Evolutionary conservation across 1,140 invertebrate species (phyloP).

Genomic region (Gonioctena quinquepunctata): DNA sequence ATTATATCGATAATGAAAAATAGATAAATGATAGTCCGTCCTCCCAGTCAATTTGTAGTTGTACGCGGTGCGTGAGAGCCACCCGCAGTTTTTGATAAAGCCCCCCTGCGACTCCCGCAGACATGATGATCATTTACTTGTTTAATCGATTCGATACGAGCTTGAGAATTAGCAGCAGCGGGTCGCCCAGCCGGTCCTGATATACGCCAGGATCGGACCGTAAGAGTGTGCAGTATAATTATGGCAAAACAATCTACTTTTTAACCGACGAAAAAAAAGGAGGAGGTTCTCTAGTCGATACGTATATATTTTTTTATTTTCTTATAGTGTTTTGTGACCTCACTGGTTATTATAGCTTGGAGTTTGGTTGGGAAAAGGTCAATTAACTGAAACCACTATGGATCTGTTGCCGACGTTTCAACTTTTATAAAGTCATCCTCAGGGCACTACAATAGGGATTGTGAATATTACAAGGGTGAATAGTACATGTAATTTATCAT

Average conservation of each 20-base stretch:
- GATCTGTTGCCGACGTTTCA: too few species aligned
- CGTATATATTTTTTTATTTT: too few species aligned
- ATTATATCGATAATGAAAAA: constrained; percentile 2
- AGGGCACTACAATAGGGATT: too few species aligned
- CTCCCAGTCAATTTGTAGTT: constrained; percentile 4
- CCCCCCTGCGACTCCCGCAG: constrained; percentile 19
- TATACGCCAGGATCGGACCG: background rate
- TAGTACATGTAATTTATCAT: background rate
- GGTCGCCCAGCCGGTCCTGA: background rate
- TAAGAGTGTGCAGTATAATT: too few species aligned
- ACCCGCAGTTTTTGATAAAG: constrained; percentile 30
- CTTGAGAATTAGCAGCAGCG: constrained; percentile 32
- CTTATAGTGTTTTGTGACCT: too few species aligned
- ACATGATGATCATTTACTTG: constrained; percentile 36
- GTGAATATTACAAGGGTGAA: background rate
- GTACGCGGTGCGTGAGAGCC: constrained; percentile 13
- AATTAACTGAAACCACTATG: too few species aligned
- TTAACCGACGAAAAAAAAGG: too few species aligned
- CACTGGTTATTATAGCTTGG: too few species aligned
- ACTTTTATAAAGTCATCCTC: too few species aligned
- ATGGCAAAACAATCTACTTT: too few species aligned
- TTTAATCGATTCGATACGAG: constrained; percentile 36
- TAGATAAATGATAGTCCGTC: background rate
- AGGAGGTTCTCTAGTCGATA: too few species aligned
- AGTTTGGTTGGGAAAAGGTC: too few species aligned